Evolutionary conservation across 2,113 vertebrate genomes (phyloP), one percentile per base, ranked within the genome.

Genomic region (Chloebia gouldiae): DNA sequence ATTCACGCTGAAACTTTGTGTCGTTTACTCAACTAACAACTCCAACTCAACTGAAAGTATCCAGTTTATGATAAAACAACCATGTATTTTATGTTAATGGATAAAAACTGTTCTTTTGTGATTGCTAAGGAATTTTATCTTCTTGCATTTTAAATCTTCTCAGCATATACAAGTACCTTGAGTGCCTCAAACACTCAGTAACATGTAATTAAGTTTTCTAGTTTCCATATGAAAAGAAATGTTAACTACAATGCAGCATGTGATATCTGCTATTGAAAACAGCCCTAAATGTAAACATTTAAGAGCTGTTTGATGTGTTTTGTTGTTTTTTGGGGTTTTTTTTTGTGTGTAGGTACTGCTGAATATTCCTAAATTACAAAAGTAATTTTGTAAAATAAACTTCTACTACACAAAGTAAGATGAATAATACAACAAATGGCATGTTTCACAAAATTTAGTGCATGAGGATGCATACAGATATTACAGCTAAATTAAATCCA

Each of bases 1-100:
- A 60, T 45, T 85, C 61, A n/a, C 1, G 1, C 8, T 70, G 40
- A 39, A 72, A 35, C 66, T 79, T 24, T 0, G 0, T 12, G 11
- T 53, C n/a, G 60, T 68, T 89, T 91, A 64, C 23, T 68, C 61
- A 65, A 40, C 10, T 21, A 86, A 59, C 50, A 82, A 77, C 12
- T 44, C 28, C 33, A 65, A 21, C 31, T 83, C 31, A 33, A 71
- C 13, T 33, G 50, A 23, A 90, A 73, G 19, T 16, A 77, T 14
- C 9, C 44, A 39, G 13, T 40, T 81, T 30, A 75, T 5, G 13
- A 22, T 40, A 81, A 95, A 93, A 50, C 3, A 20, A 73, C 23
- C 5, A 54, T 1, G 8, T 6, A 2, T n/a, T 92, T 88, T 40
- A 73, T 17, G 8, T 6, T 33, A 47, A 37, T 11, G 18, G 40